Evolutionary conservation across 2,888 invertebrate species (phyloP).

Genomic region (Asteroscopus sphinx): DNA sequence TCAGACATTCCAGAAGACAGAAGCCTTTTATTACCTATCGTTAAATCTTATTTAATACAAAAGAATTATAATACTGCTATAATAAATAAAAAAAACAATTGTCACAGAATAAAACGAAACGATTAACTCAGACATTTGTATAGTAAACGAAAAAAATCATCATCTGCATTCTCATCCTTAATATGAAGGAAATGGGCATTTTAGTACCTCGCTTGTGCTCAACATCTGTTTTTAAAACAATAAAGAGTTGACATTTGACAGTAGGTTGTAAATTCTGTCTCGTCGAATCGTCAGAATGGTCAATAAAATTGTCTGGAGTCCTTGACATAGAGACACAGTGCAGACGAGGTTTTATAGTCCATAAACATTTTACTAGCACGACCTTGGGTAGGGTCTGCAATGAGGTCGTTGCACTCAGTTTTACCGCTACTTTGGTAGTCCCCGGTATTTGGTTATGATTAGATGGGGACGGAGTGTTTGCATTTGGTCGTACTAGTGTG

Average conservation of each 20-base stretch:
- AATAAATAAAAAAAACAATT: neutral
- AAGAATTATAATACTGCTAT: neutral
- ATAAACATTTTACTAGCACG: conserved; percentile 90
- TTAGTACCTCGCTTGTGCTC: conserved; percentile 14
- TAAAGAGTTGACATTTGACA: conserved; percentile 70
- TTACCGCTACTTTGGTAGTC: conserved; percentile 75
- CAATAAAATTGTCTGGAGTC: conserved; percentile 87
- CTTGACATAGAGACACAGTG: conserved; percentile 88
- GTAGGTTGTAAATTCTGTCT: conserved; percentile 71
- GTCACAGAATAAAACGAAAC: conserved; percentile 7
- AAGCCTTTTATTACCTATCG: neutral
- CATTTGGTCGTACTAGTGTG: conserved; percentile 18
- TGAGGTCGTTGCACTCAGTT: conserved; percentile 86
- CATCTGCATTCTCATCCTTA: conserved; percentile 16
- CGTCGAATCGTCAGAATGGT: conserved; percentile 76
- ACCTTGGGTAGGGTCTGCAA: conserved; percentile 88
- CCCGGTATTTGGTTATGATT: conserved; percentile 65
- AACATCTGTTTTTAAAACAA: conserved; percentile 66
- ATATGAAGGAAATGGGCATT: conserved; percentile 23
- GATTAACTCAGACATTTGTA: conserved; percentile 35
- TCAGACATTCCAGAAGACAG: neutral
- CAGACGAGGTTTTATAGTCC: conserved; percentile 88
- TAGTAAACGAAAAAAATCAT: conserved; percentile 12
- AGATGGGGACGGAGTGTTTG: conserved; percentile 45
- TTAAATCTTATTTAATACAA: neutral